Base-by-base conservation (phyloP, 2,888 invertebrate genomes). In the Blastobasis adustella region DNA sequence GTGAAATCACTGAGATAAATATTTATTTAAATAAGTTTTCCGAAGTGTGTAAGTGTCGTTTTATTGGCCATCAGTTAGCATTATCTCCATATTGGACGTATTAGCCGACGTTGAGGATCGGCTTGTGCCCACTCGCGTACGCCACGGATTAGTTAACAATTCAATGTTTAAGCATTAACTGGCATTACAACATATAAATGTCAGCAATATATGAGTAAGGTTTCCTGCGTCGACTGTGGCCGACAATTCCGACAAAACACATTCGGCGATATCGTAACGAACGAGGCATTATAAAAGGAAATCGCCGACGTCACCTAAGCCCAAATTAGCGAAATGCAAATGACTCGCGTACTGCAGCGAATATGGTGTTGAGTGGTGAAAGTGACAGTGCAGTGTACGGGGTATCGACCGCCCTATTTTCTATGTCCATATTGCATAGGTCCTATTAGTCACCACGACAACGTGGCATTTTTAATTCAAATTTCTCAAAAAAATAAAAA, bases 351-450 rank as follows among this genome's bases (percentile, higher is more conserved):
- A 42, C 56, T 56, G 57, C 49, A 58, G 59, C 63, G 53, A 60
- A 63, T 65, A 63, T 61, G 63, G 63, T 61, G 56, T 57, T 58
- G 58, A 58, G 51, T 56, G 65, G 69, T 66, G 67, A 69, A 69
- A 69, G 68, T 69, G 57, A 57, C 58, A 55, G 51, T 58, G 59
- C 55, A 61, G 59, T 61, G 58, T 57, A 57, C 55, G 62, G 55
- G 23, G 2, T 23, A 23, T 23, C 23, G 23, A 23, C 23, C 23
- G 23, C 23, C 63, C 61, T 52, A 56, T 61, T 61, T 63, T 60
- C 55, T 55, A 54, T 55, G 49, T 50, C 49, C 47, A 47, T 54
- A 40, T 49, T 45, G 9, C 42, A 49, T 52, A 49, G 40, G 42
- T 40, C 39, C 36, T 7, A 48, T 5, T 8, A 45, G 10, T 10